These are phyloP conservation scores for Callaeas wilsoni DNA, from an alignment of 2,113 vertebrate species.

Conservation along the genomic window DNA sequence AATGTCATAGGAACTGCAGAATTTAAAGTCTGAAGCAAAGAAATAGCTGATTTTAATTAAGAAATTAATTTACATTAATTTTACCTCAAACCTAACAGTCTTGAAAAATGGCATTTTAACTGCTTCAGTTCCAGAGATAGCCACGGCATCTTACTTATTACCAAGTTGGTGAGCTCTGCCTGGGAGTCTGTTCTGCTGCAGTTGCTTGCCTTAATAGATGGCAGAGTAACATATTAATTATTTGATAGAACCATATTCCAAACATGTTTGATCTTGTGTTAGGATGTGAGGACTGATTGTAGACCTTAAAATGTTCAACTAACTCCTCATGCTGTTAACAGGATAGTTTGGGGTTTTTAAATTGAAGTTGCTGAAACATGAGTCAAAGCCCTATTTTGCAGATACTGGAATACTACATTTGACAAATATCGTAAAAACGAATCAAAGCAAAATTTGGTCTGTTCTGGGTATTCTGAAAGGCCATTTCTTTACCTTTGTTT, in stretches of 20 bases:
- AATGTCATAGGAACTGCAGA: not conserved
- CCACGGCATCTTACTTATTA: not conserved
- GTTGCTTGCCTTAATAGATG: not conserved
- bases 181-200: not conserved
- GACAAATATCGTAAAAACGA: not conserved
- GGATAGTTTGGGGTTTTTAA: not conserved
- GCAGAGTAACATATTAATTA: not conserved
- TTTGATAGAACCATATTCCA: not conserved
- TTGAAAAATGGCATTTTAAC: not conserved
- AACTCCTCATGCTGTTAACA: not conserved
- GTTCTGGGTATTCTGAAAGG: not conserved
- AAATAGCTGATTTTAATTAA: not conserved
- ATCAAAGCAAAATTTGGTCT: not conserved
- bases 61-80: not conserved
- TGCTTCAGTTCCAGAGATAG: not conserved
- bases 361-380: not conserved
- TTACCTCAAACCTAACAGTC: not conserved
- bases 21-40: not conserved
- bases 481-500: not conserved
- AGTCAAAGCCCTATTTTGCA: not conserved
- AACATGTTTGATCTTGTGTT: not conserved
- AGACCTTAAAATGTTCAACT: not conserved
- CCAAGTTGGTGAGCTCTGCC: not conserved
- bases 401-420: not conserved
- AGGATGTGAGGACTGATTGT: not conserved